Evolutionary conservation across 2,888 invertebrate species (phyloP), one percentile per base, ranked within the genome.

Genomic region (Colostygia pectinataria): DNA sequence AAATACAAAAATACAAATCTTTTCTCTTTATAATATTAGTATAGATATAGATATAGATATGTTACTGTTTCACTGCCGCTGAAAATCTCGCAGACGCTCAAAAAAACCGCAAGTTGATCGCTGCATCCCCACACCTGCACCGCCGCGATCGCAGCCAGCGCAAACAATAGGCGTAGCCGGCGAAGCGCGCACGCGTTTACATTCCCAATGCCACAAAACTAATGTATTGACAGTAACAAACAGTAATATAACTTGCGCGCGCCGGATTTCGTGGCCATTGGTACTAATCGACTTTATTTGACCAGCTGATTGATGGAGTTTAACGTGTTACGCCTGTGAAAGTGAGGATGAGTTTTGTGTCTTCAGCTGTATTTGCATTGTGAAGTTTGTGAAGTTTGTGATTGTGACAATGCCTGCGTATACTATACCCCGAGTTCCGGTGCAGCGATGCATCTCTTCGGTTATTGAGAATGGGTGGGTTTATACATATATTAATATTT

Each of bases 151-250:
- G 32, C 41, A 38, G 48, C 53, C 40, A 51, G 42, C 55, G 55
- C 61, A 61, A 53, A 70, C 62, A 68, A 67, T 61, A 55, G 46
- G 55, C 42, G 55, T 48, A 55, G 29, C 41, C 58, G 59, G 54
- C 51, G 53, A 37, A 45, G 57, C 57, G 65, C 62, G 59, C 63
- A 62, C 61, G 59, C 66, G 66, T 67, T 52, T 48, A 48, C 55
- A 39, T 55, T 40, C 32, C 43, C 43, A 51, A 37, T 51, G 42
- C 41, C 44, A 49, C 61, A 61, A 49, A 59, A 58, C 61, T 49
- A 52, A 57, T 61, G 63, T 67, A 58, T 68, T 64, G 65, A 68
- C 68, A 63, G 37, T 49, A 37, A 49, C 57, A 54, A 40, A 40
- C 13, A 14, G 45, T 53, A 49, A 52, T 45, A 40, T 42, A 32